Percentiles rank a stretch among this genome's conserved stretches.
Evolutionary conservation across 2,113 vertebrate species (phyloP).

Genomic region (Alligator sinensis): DNA sequence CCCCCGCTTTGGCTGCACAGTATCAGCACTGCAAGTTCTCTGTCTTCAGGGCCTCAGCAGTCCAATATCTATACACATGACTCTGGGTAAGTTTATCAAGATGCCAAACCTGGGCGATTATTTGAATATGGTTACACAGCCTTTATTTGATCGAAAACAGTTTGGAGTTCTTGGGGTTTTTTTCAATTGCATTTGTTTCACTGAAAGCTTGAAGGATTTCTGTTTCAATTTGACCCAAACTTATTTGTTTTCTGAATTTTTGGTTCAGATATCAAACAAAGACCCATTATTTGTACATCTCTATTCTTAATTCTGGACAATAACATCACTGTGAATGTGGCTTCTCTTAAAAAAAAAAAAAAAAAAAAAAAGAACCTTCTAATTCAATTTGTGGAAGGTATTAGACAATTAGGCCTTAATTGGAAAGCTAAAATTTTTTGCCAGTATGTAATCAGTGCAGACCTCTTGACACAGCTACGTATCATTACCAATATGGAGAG

Average conservation of each 20-base stretch:
- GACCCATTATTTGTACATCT: not conserved
- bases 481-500: not conserved
- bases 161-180: too few species aligned
- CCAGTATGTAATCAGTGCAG: not conserved
- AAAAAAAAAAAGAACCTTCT: not conserved
- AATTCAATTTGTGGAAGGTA: not conserved
- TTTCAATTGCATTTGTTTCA: constrained; percentile 2
- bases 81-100: too few species aligned
- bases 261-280: not conserved
- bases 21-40: too few species aligned
- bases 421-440: not conserved
- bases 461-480: not conserved
- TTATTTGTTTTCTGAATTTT: not conserved
- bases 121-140: too few species aligned
- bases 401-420: not conserved
- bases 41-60: too few species aligned
- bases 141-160: too few species aligned
- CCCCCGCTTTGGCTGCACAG: too few species aligned
- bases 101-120: too few species aligned
- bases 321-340: not conserved
- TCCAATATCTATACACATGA: too few species aligned
- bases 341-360: not conserved
- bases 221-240: not conserved
- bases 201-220: not conserved
- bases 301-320: not conserved